Conservation (phyloP, 2,113 vertebrate genomes). For the Plotosus lineatus region DNA sequence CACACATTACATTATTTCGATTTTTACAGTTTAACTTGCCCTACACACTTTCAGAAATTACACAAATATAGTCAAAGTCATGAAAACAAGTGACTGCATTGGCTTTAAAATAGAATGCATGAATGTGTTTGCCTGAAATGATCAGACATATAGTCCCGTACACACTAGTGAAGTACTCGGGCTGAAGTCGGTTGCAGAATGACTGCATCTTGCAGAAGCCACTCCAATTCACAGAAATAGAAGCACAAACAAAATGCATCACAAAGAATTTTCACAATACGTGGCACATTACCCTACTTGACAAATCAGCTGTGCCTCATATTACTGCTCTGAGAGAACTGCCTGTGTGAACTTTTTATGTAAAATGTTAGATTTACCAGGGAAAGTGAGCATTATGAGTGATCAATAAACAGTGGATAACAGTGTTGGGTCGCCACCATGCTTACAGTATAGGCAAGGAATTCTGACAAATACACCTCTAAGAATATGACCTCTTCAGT, state of each 20-base stretch:
- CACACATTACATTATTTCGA: background rate
- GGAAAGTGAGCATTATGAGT: background rate
- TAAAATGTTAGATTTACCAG: background rate
- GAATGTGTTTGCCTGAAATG: background rate
- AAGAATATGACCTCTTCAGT: background rate
- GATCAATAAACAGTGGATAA: background rate
- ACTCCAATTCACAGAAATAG: conserved; percentile 37
- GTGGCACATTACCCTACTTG: too few relatives aligned
- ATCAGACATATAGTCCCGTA: background rate
- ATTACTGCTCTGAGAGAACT: background rate
- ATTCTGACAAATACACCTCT: background rate
- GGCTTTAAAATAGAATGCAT: background rate
- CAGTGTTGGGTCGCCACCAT: background rate
- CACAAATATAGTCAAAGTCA: background rate
- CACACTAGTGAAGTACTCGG: background rate
- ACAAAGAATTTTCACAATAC: conserved; percentile 2
- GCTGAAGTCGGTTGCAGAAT: background rate
- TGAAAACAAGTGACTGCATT: background rate
- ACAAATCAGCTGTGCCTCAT: background rate
- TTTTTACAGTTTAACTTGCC: background rate
- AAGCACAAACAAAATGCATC: background rate
- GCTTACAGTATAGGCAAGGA: background rate
- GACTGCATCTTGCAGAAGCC: background rate
- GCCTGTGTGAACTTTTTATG: background rate
- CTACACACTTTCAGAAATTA: background rate